Base-by-base conservation (phyloP, 2,113 vertebrate species). In the Malurus elegans region DNA sequence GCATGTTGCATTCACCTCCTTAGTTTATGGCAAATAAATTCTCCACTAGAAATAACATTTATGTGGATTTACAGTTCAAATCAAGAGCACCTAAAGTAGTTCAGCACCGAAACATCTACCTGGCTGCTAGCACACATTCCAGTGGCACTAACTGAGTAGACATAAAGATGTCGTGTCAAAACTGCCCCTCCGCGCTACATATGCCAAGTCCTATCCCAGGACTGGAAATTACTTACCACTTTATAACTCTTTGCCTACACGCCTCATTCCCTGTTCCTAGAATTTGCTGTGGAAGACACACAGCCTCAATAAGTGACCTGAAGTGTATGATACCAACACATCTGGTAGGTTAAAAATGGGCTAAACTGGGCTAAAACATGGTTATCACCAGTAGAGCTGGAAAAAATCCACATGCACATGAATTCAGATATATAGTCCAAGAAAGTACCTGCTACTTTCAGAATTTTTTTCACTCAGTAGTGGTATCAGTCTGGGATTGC, bases 81-180 rank as follows among this genome's bases (percentile, higher is more conserved):
- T 76, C 47, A 54, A 86, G 31, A 93, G 12, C 53, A 79, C 26
- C 14, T 62, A 62, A 86, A 65, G 69, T 58, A 47, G 7, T 80
- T 86, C 67, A 76, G 54, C 47, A 80, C 84, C 64, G 80, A 72
- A 92, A 80, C 21, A 73, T 38, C 42, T 51, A 34, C 50, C 58
- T 58, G 54, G 50, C 86, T 83, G 29, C 32, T 76, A 54, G 79
- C 18, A 86, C 29, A 15, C 0, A 1, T 93, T 83, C 86, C 5
- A 4, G 85, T 88, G 31, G 61, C 70, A 75, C 74, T 93, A 87
- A 87, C 12, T 72, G 62, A 94, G 36, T 19, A 48, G 34, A 38
- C 38, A 66, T 93, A 94, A 95, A 94, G 66, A 93, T 70, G 74
- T 66, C 78, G 51, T 20, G 28, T 85, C 79, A 92, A 72, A 91